Evolutionary conservation across 2,888 invertebrate species (phyloP), one percentile per base, ranked within the genome.

Genomic region (Philereme transversata): DNA sequence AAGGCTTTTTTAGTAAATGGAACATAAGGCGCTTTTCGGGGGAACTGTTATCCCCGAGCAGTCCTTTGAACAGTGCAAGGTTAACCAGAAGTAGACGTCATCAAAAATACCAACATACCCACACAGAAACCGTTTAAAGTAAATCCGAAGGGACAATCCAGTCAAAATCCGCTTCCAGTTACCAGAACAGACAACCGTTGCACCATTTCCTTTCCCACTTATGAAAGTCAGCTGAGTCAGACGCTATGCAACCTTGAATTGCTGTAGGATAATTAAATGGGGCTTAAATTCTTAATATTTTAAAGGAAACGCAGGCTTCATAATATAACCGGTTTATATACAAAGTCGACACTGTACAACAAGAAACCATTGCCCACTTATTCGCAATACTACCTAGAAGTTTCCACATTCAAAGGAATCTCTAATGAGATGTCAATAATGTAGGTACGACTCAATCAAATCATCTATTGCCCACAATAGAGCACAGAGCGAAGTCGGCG

Each of bases 51-150:
- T 22, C 87, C 80, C 75, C 77, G 76, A 33, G 22, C 78, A 80
- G 83, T 86, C 88, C 84, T 86, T 85, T 89, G 89, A 88, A 87
- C 87, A 87, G 83, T 81, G 84, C 90, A 90, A 90, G 88, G 89
- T 82, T 87, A 86, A 77, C 76, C 67, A 74, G 83, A 84, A 88
- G 87, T 89, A 75, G 87, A 87, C 79, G 88, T 78, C 88, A 71
- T 78, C 88, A 71, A 77, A 76, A 80, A 77, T 78, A 74, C 72
- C 78, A 70, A 74, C 77, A 72, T 72, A 79, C 7, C n/a, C 5
- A 47, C 33, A 81, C 81, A 81, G 85, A 83, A 79, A 82, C 81
- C 78, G 83, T 83, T 81, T 80, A 22, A 22, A 22, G 22, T 22
- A 22, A 81, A 76, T 81, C 76, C 75, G 78, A 76, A 77, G 76